Conservation (phyloP, 2,113 vertebrate species). For the Pithys albifrons region DNA sequence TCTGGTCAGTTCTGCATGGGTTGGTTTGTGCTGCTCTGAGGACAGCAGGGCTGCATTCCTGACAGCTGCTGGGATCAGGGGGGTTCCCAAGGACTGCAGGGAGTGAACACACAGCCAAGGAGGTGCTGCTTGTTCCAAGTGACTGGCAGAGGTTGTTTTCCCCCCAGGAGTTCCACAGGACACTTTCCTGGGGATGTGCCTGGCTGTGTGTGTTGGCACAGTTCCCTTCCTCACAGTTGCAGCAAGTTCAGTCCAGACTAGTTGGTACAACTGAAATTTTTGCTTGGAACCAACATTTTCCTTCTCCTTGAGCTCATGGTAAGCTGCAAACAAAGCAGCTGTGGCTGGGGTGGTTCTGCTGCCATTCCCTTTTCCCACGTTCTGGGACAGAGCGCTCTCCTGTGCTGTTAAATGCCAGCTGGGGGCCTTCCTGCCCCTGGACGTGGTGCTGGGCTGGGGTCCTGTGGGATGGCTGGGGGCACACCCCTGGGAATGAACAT, state of each 20-base stretch:
- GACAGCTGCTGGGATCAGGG: not conserved
- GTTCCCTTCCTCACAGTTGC: not conserved
- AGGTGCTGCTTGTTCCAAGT: not conserved
- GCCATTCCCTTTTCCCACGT: not conserved
- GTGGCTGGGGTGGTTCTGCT: not conserved
- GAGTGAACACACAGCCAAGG: rapidly evolving
- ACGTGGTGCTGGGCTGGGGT: not conserved
- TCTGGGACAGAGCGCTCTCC: not conserved
- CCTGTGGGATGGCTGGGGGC: not conserved
- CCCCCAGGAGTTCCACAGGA: not conserved
- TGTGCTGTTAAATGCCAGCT: not conserved
- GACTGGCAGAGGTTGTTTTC: not conserved
- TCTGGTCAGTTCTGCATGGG: not conserved
- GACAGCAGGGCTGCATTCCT: not conserved
- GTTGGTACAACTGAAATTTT: not conserved
- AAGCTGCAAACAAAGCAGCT: not conserved
- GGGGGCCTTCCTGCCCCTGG: not conserved
- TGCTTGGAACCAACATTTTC: not conserved
- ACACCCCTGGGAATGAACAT: not conserved
- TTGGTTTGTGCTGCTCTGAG: not conserved
- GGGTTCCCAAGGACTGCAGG: not conserved
- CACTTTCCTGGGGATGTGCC: not conserved
- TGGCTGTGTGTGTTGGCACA: not conserved
- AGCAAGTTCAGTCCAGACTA: not conserved
- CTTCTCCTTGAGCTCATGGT: not conserved